These are phyloP conservation scores for Apistogramma diplotaenia DNA, from an alignment of 2,113 vertebrate species.

Conservation along the genomic window DNA sequence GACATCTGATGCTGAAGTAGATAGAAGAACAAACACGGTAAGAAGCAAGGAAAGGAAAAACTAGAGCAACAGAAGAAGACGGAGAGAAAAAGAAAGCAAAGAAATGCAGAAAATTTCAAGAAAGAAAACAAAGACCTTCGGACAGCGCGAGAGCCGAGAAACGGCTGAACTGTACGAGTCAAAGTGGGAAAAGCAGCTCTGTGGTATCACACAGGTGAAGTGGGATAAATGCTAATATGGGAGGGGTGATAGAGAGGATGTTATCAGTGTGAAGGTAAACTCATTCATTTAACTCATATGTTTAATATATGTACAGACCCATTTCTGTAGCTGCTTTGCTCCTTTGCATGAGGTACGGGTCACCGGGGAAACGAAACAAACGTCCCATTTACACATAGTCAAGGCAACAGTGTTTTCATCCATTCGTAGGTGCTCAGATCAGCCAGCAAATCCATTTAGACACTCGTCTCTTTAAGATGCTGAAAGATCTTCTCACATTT, in stretches of 20 bases:
- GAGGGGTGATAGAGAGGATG: slow-evolving; percentile 49
- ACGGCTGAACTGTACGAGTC: background rate
- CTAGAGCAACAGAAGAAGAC: background rate
- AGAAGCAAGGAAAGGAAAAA: background rate
- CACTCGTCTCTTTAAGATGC: background rate
- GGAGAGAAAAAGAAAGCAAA: background rate
- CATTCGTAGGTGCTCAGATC: background rate
- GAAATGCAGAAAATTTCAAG: background rate
- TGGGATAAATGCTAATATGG: slow-evolving; percentile 15
- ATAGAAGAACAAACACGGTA: background rate
- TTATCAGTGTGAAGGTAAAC: slow-evolving; percentile 22
- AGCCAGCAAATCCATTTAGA: background rate
- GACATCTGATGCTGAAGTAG: background rate
- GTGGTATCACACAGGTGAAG: slow-evolving; percentile 28
- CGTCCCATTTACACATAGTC: background rate
- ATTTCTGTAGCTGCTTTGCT: background rate
- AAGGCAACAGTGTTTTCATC: background rate
- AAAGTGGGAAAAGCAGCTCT: slow-evolving; percentile 30
- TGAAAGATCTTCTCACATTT: background rate
- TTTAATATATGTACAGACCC: background rate
- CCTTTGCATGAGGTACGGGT: too few species aligned
- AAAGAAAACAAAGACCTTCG: background rate
- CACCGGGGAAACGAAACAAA: background rate
- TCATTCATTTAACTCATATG: slow-evolving; percentile 4
- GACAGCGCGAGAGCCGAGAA: background rate